Evolutionary conservation across 2,888 invertebrate genomes (phyloP), one percentile per base, ranked within the genome.

Genomic region (Drosophila neonasuta): DNA sequence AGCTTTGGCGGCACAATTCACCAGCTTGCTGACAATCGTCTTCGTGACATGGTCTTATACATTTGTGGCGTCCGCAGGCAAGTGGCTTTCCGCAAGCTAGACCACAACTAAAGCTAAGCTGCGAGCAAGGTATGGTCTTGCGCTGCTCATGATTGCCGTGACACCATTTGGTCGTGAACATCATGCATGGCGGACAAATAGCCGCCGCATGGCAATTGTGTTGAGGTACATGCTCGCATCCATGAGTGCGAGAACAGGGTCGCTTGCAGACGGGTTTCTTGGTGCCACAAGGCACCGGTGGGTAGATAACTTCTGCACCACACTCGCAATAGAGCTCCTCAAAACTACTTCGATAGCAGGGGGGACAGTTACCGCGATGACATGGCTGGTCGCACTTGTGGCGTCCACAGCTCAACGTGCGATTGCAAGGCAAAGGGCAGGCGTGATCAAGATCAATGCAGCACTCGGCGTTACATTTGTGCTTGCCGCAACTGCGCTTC

Each of bases 221-320:
- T 84, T 94, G 94, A 3, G 96, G 95, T 62, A 94, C 93, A 92
- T 99, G 99, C 3, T 92, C 93, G 91, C 99, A 99, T 0, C 93
- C 78, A 76, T 98, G 96, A 32, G 90, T 88, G 49, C 97, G 93
- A 0, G 93, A 92, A 90, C 99, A 99, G 0, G 95, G 94, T 15
- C 94, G 93, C 46, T 91, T 91, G 91, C 99, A 99, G 3, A 92
- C 91, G 0, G 99, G 99, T 3, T 95, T 95, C 67, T 94, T 94
- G 0, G 97, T 95, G 15, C 99, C 99, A 90, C 99, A 99, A 0
- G 96, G 94, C 52, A 99, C 94, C 0, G 99, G 99, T 1, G 99
- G 99, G 89, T 95, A 95, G 57, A 96, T 91, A 32, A 97, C 96
- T 74, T 95, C 94, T 0, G 94, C 92, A 7, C 99, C 98, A 90